Conservation (phyloP, 2,113 vertebrate species). For the Fulica atra region DNA sequence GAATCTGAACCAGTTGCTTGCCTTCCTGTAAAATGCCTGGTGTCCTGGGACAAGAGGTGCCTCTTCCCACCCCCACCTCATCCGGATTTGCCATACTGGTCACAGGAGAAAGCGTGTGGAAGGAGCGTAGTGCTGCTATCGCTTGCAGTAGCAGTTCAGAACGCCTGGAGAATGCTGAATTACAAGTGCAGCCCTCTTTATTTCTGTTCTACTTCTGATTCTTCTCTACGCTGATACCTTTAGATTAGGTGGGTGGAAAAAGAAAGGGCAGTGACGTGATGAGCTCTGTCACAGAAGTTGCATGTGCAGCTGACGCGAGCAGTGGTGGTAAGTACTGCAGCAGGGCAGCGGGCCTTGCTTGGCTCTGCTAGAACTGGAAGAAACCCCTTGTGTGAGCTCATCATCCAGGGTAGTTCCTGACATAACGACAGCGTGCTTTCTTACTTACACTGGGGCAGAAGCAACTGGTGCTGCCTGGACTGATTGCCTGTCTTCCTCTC, state of each 20-base stretch:
- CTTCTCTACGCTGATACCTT: accelerated
- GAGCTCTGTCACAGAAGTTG: background rate
- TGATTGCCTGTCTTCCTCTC: background rate
- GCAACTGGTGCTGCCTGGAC: background rate
- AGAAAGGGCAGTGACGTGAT: background rate
- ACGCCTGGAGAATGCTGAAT: background rate
- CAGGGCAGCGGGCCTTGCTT: background rate
- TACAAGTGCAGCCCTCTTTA: background rate
- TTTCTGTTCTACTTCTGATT: background rate
- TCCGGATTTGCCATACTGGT: background rate
- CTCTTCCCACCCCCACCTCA: background rate
- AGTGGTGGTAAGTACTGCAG: conserved; percentile 31
- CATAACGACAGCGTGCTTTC: background rate
- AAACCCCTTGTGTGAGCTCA: background rate
- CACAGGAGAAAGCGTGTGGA: background rate
- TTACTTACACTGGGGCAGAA: background rate
- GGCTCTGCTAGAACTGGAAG: background rate
- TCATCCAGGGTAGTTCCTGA: background rate
- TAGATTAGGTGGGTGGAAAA: background rate
- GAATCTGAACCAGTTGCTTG: background rate
- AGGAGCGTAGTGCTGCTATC: background rate
- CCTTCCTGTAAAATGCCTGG: background rate
- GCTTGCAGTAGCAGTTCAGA: background rate
- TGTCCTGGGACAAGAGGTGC: background rate
- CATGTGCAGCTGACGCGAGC: background rate